Percentiles rank a stretch among this genome's conserved stretches.
Evolutionary conservation across 1,140 invertebrate genomes (phyloP).

Genomic region (Megalopta genalis): DNA sequence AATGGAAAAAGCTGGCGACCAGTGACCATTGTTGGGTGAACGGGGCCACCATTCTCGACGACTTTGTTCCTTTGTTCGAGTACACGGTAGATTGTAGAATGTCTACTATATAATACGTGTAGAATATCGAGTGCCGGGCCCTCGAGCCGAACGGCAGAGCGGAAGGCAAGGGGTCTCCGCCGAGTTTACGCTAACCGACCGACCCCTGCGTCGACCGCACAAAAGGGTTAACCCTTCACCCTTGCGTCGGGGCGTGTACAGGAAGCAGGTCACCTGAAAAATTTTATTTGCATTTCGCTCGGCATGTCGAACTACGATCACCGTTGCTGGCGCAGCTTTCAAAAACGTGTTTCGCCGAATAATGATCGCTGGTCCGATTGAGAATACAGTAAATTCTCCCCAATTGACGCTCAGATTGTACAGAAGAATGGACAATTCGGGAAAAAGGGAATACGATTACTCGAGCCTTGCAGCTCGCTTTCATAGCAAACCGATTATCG

Average conservation of each 20-base stretch:
- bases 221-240: slow-evolving; percentile 39
- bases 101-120: too few species aligned
- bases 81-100: background rate
- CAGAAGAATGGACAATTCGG: too few species aligned
- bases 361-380: too few species aligned
- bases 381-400: too few species aligned
- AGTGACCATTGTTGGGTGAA: too few species aligned
- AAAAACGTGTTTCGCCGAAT: too few species aligned
- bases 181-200: slow-evolving; percentile 16
- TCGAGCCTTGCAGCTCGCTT: too few species aligned
- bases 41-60: background rate
- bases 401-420: too few species aligned
- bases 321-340: too few species aligned
- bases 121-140: background rate
- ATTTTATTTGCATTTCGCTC: slow-evolving; percentile 47
- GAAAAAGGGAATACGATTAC: too few species aligned
- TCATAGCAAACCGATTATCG: too few species aligned
- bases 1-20: too few species aligned
- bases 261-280: slow-evolving; percentile 45
- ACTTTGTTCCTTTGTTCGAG: background rate
- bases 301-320: background rate
- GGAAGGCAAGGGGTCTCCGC: background rate
- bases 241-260: slow-evolving; percentile 27
- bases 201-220: slow-evolving; percentile 14
- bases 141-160: background rate